Percentiles rank a stretch among this genome's conserved stretches.
Evolutionary conservation across 1,140 invertebrate genomes (phyloP).

Genomic region (Ptiloglossa arizonensis): DNA sequence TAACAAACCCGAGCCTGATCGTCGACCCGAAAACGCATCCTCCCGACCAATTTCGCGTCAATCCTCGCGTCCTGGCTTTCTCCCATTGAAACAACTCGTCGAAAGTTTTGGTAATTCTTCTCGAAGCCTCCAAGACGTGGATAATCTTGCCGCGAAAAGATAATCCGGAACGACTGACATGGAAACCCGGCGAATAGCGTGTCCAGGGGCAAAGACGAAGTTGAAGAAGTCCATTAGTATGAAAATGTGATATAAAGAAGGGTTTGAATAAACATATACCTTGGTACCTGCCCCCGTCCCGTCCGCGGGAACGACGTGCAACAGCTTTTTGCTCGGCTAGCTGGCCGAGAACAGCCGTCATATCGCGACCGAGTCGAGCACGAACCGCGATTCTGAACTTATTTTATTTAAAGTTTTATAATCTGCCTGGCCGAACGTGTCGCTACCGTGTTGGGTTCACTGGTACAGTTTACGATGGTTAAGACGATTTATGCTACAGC

Average conservation of each 20-base stretch:
- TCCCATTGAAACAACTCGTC: rapidly evolving
- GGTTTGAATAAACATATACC: slow-evolving; percentile 71
- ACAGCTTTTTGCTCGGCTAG: slow-evolving; percentile 33
- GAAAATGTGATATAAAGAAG: slow-evolving; percentile 72
- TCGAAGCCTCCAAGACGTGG: not conserved
- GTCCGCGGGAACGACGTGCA: slow-evolving; percentile 36
- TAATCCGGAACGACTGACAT: not conserved
- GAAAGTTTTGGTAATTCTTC: not conserved
- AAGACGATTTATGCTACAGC: not conserved
- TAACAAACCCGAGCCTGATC: no score
- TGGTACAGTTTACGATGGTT: slow-evolving; percentile 3
- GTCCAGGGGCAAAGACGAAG: slow-evolving; percentile 43
- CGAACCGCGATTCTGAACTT: slow-evolving; percentile 61
- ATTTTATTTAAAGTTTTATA: slow-evolving; percentile 72
- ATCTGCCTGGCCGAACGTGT: slow-evolving; percentile 54
- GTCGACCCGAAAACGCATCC: no score
- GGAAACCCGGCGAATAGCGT: slow-evolving; percentile 1
- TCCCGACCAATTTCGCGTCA: not conserved
- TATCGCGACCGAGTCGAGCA: slow-evolving; percentile 27
- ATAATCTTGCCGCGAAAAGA: slow-evolving; percentile 11
- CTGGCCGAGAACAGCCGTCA: slow-evolving; percentile 9
- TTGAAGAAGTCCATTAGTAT: slow-evolving; percentile 76
- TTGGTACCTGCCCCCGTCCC: slow-evolving; percentile 31
- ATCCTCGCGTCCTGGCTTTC: not conserved
- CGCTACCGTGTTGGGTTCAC: not conserved